A percentile compares a stretch with the other conserved stretches of the same genome.
These are phyloP conservation scores for Octodonta nipae DNA, from an alignment of 2,888 invertebrate genomes.

Conservation along the genomic window DNA sequence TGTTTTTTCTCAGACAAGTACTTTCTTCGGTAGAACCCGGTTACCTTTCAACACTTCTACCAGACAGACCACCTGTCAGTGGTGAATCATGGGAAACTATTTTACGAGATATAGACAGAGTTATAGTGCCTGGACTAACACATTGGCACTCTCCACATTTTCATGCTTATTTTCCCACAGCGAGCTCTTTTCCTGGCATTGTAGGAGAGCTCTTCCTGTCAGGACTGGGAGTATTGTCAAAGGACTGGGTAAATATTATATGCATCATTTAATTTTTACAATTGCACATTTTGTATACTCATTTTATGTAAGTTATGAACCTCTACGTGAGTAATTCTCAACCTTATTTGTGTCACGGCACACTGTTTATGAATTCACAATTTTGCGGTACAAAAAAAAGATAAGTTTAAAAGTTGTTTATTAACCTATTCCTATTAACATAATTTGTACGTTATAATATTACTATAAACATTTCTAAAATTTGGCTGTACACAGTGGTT, in stretches of 20 bases:
- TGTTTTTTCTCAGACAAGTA: constrained; percentile 56
- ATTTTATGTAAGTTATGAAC: too few relatives aligned
- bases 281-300: background rate
- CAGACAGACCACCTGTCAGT: constrained; percentile 63
- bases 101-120: constrained; percentile 68
- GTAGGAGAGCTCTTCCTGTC: constrained; percentile 48
- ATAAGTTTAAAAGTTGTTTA: too few relatives aligned
- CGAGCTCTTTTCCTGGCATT: constrained; percentile 73
- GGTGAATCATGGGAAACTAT: constrained; percentile 79
- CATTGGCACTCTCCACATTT: constrained; percentile 92
- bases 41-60: constrained; percentile 67
- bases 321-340: too few relatives aligned
- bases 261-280: background rate
- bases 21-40: constrained; percentile 83
- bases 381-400: too few relatives aligned
- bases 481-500: too few relatives aligned
- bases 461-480: too few relatives aligned
- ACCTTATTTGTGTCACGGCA: too few relatives aligned
- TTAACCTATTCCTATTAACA: too few relatives aligned
- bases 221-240: constrained; percentile 22
- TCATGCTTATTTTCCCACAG: constrained; percentile 82
- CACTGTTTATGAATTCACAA: too few relatives aligned
- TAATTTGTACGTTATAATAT: too few relatives aligned
- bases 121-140: constrained; percentile 85
- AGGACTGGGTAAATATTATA: constrained; percentile 22